Evolutionary conservation across 1,140 invertebrate species (phyloP).

Genomic region (Pygmarrhopalites habei): DNA sequence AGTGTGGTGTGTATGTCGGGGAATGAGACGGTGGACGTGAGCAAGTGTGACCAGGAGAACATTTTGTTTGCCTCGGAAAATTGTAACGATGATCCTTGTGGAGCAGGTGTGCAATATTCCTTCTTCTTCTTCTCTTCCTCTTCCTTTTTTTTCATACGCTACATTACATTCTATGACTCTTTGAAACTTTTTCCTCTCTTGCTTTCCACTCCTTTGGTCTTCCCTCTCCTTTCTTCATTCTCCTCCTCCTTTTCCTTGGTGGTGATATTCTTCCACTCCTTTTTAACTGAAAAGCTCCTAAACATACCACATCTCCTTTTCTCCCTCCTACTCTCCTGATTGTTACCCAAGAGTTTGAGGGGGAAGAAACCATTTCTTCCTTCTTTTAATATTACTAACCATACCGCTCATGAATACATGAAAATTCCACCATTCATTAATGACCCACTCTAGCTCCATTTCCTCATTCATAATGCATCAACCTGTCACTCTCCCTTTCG

Average conservation of each 20-base stretch:
- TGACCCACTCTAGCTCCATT: neutral
- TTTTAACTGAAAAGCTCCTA: neutral
- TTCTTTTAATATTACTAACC: no score
- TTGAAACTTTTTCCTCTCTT: no score
- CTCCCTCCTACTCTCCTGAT: no score
- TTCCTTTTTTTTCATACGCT: no score
- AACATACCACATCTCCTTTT: neutral
- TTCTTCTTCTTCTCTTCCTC: no score
- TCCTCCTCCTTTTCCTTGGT: no score
- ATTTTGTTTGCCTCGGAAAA: conserved; percentile 59
- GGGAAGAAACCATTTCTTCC: no score
- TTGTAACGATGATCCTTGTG: conserved; percentile 67
- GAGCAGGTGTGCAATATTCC: conserved; percentile 49
- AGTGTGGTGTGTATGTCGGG: conserved; percentile 72
- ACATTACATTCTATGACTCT: no score
- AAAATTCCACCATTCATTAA: conserved; percentile 5
- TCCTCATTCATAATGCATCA: conserved; percentile 8
- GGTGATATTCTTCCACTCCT: neutral
- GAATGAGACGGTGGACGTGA: conserved; percentile 52
- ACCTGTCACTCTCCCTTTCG: no score
- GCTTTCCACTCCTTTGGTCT: no score
- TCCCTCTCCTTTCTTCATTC: no score
- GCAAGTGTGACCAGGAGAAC: conserved; percentile 56
- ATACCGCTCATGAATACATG: neutral
- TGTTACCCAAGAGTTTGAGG: no score